Base-by-base conservation (phyloP, 2,888 invertebrate genomes). In the Erebia aethiops region DNA sequence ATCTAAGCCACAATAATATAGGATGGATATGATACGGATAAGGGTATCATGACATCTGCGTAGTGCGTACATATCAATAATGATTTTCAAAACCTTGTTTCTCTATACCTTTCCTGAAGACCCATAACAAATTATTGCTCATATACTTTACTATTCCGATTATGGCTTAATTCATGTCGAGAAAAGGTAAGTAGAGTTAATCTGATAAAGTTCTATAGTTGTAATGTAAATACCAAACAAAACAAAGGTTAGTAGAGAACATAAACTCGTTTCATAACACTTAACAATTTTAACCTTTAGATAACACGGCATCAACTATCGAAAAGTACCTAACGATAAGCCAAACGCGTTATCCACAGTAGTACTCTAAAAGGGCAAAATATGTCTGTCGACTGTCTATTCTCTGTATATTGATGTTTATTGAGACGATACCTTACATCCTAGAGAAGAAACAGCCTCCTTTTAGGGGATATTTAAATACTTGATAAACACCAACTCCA, bases 281-380 rank as follows among this genome's bases (percentile, higher is more conserved):
- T 51, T 63, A 63, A 62, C 21, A 49, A 49, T 62, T 21, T 61
- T 61, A 61, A 61, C 61, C 61, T 62, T 62, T 62, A 49, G 62
- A 49, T 49, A 62, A 62, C 9, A 49, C 46, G 49, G 16, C 58
- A 49, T 49, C 60, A 43, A 43, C n/a, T 43, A 49, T 49, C 21
- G n/a, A n/a, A 14, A 62, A 14, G 49, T 61, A n/a, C n/a, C n/a
- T n/a, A 61, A 18, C 10, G 43, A 61, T 57, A 57, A 57, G 57
- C 35, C 21, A 62, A 49, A 49, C 21, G 49, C 16, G 61, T 46
- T 14, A 21, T 13, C 21, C 1, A 26, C 26, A 26, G 26, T 26
- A 26, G 26, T 26, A 26, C 4, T 26, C 26, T 26, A 7, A 60
- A 13, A 41, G n/a, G 1, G 35, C n/a, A 58, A 57, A 14, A 35